Percentiles rank a stretch among this genome's conserved stretches.
These are phyloP conservation scores for Harpagus bidentatus DNA, from an alignment of 2,113 vertebrate genomes.

Conservation along the genomic window DNA sequence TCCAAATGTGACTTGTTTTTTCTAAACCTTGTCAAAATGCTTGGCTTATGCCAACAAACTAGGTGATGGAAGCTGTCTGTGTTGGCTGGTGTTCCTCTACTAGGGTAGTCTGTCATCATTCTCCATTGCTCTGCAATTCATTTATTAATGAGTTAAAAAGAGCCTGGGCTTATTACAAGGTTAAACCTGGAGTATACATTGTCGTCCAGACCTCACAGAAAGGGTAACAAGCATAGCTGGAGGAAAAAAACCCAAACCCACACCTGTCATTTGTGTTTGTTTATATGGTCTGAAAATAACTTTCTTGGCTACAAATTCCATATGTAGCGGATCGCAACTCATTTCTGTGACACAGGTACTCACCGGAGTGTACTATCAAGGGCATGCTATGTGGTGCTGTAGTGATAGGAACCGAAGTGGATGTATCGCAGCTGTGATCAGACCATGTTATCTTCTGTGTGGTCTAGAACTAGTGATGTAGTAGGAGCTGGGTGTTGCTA, in stretches of 20 bases:
- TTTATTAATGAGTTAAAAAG: background rate
- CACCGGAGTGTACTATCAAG: background rate
- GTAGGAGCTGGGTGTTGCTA: background rate
- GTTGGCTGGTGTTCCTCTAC: background rate
- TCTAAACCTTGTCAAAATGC: background rate
- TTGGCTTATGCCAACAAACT: background rate
- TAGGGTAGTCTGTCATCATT: background rate
- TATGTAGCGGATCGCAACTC: background rate
- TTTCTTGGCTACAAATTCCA: background rate
- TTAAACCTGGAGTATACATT: background rate
- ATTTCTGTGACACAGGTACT: background rate
- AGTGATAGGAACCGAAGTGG: background rate
- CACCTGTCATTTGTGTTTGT: background rate
- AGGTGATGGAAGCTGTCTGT: background rate
- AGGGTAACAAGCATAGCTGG: background rate
- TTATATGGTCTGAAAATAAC: background rate
- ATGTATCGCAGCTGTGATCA: rapidly evolving
- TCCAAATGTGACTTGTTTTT: background rate
- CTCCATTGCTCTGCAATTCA: background rate
- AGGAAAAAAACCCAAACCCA: background rate
- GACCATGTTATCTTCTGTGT: background rate
- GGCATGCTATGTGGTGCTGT: background rate
- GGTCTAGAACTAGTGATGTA: background rate
- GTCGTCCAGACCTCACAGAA: background rate
- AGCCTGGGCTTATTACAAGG: background rate